phyloP scores from a whole-genome alignment of 2,113 vertebrate species.

The Edolisoma coerulescens region DNA sequence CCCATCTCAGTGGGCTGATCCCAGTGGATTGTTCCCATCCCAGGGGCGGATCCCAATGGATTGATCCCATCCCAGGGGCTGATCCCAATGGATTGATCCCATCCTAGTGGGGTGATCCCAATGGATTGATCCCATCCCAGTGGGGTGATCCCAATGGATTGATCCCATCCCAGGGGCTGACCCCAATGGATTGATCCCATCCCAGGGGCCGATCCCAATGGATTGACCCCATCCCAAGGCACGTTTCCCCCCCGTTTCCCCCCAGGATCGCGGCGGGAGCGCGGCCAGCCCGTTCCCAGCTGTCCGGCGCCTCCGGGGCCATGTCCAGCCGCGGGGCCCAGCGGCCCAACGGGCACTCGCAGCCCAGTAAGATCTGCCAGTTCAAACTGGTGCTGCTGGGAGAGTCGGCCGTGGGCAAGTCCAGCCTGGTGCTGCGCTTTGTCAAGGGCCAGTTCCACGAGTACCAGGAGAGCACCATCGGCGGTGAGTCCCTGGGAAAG shows the following conservation, averaged over 20 bases:
- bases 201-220: too few relatives aligned
- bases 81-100: too few relatives aligned
- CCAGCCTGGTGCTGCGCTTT: slow-evolving; percentile 95
- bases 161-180: too few relatives aligned
- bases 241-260: neutral
- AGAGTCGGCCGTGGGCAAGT: slow-evolving; percentile 32
- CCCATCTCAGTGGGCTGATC: too few relatives aligned
- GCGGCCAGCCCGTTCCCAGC: neutral
- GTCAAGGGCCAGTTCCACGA: slow-evolving; percentile 98
- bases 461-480: slow-evolving; percentile 98
- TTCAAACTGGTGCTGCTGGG: neutral
- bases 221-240: too few relatives aligned
- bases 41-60: too few relatives aligned
- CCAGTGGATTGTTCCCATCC: too few relatives aligned
- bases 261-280: neutral
- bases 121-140: too few relatives aligned
- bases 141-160: accelerated
- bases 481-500: slow-evolving; percentile 71
- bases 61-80: too few relatives aligned
- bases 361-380: neutral
- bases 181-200: too few relatives aligned
- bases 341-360: neutral
- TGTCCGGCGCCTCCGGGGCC: neutral
- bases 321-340: neutral
- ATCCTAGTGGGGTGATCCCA: accelerated